Conservation (phyloP, 2,113 vertebrate species). For the Centrocercus urophasianus region DNA sequence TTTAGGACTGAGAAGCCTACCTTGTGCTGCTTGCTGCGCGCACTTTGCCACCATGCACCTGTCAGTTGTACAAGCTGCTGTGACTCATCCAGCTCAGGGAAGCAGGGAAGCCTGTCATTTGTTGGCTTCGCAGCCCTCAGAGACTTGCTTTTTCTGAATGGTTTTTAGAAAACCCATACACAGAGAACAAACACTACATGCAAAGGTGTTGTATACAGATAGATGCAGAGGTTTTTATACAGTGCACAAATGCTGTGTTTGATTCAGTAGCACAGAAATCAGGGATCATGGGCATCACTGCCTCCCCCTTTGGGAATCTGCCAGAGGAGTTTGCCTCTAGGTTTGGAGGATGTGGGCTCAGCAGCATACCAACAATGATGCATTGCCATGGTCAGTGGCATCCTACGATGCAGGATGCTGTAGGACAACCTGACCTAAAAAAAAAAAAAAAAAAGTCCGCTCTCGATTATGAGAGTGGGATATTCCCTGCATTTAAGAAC, state of each 20-base stretch:
- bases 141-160: neutral
- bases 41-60: neutral
- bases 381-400: too few relatives aligned
- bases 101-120: neutral
- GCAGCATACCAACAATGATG: neutral
- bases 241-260: neutral
- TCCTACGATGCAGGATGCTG: neutral
- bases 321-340: neutral
- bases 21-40: neutral
- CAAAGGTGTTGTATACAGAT: neutral
- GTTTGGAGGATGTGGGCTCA: neutral
- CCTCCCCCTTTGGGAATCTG: neutral
- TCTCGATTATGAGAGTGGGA: neutral
- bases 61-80: neutral
- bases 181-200: neutral
- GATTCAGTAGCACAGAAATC: neutral
- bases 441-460: rapidly evolving
- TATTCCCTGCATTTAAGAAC: neutral
- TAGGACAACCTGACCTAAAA: neutral
- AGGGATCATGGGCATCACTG: rapidly evolving
- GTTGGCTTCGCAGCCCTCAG: neutral
- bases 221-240: neutral
- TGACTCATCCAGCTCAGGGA: neutral
- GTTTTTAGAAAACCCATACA: neutral
- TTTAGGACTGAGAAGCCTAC: neutral